Evolutionary conservation across 2,888 invertebrate genomes (phyloP), one percentile per base, ranked within the genome.

Genomic region (Rugalucina vietnamica): DNA sequence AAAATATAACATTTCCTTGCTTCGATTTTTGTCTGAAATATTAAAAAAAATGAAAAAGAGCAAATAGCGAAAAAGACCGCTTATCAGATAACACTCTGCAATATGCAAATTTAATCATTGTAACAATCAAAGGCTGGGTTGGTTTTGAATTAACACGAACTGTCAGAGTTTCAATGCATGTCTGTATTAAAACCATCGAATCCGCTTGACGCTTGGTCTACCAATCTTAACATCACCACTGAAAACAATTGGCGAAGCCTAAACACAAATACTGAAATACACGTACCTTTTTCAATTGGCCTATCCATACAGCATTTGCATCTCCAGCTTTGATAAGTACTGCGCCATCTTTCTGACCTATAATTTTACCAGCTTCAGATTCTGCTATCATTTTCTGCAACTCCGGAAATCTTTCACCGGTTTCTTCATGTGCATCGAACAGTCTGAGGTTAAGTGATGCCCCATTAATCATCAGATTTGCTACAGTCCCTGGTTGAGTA

Each of bases 221-320:
- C n/a, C n/a, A n/a, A n/a, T n/a, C n/a, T n/a, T n/a, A n/a, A n/a
- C n/a, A n/a, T n/a, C n/a, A n/a, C n/a, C n/a, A n/a, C n/a, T n/a
- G n/a, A n/a, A n/a, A n/a, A n/a, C n/a, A n/a, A n/a, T n/a, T n/a
- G n/a, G n/a, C n/a, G n/a, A n/a, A n/a, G n/a, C n/a, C n/a, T n/a
- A n/a, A n/a, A n/a, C n/a, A n/a, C n/a, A 14, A n/a, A 49, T 49
- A n/a, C 14, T 18, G n/a, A 14, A 49, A 49, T n/a, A 8, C 14
- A 54, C 37, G 43, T 76, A 86, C 86, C 74, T 70, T 60, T 82
- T 84, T 86, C 82, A 86, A 75, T 73, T 86, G 86, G 2, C 86
- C 86, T 37, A 86, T 86, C 86, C 86, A 86, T n/a, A 86, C 75
- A 4, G 79, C 86, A 32, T 79, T 5, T 37, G 49, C 65, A 34